Conservation (phyloP, 2,113 vertebrate species). For the Boulengeromyrus knoepffleri region DNA sequence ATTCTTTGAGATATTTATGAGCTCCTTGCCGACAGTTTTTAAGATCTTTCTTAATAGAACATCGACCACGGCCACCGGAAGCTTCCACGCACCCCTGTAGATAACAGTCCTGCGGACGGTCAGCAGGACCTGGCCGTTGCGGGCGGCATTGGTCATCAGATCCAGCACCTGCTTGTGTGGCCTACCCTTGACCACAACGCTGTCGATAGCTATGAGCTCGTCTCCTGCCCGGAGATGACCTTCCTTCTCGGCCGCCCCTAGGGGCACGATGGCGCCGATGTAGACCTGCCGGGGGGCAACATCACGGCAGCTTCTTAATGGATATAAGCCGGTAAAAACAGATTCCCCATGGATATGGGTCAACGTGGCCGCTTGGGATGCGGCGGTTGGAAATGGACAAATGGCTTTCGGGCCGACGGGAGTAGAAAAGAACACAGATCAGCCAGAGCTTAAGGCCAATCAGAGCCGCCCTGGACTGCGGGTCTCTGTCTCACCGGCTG, state of each 20-base stretch:
- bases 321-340: neutral
- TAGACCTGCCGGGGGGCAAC: constrained; percentile 70
- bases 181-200: constrained; percentile 82
- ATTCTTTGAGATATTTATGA: neutral
- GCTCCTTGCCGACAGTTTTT: neutral
- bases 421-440: neutral
- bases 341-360: neutral
- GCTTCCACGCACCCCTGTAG: constrained; percentile 64
- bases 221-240: constrained; percentile 86
- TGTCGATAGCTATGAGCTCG: constrained; percentile 91
- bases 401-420: neutral
- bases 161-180: constrained; percentile 94
- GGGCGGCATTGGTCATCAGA: constrained; percentile 90
- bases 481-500: constrained; percentile 74
- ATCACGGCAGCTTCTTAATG: neutral
- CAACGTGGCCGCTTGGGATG: neutral
- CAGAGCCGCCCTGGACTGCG: neutral
- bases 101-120: constrained; percentile 84
- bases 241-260: constrained; percentile 87
- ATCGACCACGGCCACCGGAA: neutral
- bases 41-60: neutral
- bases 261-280: constrained; percentile 87
- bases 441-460: neutral
- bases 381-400: neutral
- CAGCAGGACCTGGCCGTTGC: constrained; percentile 86